Conservation (phyloP, 2,888 invertebrate species). For the Plemyria rubiginata region DNA sequence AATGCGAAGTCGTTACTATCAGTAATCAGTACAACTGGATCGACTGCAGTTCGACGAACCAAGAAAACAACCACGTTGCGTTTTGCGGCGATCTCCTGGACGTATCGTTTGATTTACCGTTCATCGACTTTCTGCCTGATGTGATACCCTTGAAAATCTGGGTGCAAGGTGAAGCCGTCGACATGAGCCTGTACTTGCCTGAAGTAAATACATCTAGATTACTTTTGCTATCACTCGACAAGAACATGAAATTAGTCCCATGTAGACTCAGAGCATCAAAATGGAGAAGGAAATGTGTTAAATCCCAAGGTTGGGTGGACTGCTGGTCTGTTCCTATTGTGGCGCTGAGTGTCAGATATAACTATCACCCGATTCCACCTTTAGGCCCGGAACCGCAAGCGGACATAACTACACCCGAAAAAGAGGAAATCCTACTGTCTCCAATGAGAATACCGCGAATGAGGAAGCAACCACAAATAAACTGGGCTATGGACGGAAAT, state of each 20-base stretch:
- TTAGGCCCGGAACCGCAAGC: slow-evolving; percentile 95
- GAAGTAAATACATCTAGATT: slow-evolving; percentile 95
- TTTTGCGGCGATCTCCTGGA: slow-evolving; percentile 97
- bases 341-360: slow-evolving; percentile 95
- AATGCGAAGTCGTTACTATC: slow-evolving; percentile 96
- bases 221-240: slow-evolving; percentile 92
- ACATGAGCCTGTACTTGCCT: slow-evolving; percentile 94
- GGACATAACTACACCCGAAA: slow-evolving; percentile 96
- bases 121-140: slow-evolving; percentile 96
- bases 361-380: slow-evolving; percentile 96
- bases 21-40: slow-evolving; percentile 99
- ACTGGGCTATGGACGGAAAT: slow-evolving; percentile 88
- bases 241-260: slow-evolving; percentile 94
- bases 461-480: slow-evolving; percentile 88
- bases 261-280: slow-evolving; percentile 83
- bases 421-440: slow-evolving; percentile 95
- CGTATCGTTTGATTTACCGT: slow-evolving; percentile 96
- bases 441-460: slow-evolving; percentile 95
- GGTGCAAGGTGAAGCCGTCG: slow-evolving; percentile 97
- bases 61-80: slow-evolving; percentile 97
- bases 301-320: slow-evolving; percentile 94
- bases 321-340: slow-evolving; percentile 98
- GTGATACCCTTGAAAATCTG: slow-evolving; percentile 95
- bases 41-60: slow-evolving; percentile 97
- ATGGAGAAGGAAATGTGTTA: slow-evolving; percentile 93